phyloP scores from a whole-genome alignment of 2,797 vertebrate species.

The Anomalospiza imberbis region DNA sequence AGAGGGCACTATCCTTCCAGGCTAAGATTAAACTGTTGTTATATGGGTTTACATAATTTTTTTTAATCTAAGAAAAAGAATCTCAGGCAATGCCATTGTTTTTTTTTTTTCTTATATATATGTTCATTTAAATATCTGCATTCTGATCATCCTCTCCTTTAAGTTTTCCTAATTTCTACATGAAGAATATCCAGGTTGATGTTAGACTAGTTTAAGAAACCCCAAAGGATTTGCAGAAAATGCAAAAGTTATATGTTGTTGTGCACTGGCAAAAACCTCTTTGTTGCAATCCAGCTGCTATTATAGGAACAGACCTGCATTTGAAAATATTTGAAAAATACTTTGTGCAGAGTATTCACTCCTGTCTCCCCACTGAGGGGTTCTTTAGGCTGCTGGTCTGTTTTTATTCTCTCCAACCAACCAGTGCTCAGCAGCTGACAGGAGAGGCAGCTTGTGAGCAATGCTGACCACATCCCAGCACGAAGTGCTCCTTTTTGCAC shows the following conservation, averaged over 20 bases:
- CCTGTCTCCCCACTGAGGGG: background rate
- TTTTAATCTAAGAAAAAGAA: background rate
- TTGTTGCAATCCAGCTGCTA: background rate
- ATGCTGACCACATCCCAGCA: background rate
- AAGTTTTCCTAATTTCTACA: background rate
- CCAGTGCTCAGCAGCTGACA: background rate
- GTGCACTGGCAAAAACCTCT: background rate
- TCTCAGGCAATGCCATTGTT: background rate
- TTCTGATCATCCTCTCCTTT: background rate
- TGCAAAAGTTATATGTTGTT: background rate
- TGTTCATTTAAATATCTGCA: background rate
- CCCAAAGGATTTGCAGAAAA: background rate
- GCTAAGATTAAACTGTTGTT: background rate
- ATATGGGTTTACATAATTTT: background rate
- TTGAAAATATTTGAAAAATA: background rate
- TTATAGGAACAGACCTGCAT: background rate
- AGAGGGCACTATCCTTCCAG: slow-evolving; percentile 65
- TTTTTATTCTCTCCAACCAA: background rate
- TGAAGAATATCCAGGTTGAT: background rate
- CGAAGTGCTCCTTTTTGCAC: background rate
- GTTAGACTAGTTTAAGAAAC: background rate
- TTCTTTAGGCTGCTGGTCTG: background rate
- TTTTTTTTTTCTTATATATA: background rate
- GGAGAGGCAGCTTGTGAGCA: background rate
- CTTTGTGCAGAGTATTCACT: background rate